A percentile compares a stretch with the other conserved stretches of the same genome.
Evolutionary conservation across 2,888 invertebrate species (phyloP).

Genomic region (Lucinisca nassula): DNA sequence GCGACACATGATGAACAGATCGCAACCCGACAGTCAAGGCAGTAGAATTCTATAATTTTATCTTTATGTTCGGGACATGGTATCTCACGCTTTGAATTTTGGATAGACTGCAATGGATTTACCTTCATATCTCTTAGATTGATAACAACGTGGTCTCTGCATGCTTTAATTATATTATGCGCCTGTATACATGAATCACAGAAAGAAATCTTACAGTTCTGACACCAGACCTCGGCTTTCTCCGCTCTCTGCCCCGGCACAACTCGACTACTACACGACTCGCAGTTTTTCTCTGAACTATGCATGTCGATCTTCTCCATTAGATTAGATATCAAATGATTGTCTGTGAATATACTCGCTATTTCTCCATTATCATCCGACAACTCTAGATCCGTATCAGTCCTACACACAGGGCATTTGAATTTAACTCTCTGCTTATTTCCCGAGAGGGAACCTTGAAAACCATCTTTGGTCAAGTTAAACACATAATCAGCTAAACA

Average conservation of each 20-base stretch:
- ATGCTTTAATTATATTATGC: conserved; percentile 76
- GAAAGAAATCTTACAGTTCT: conserved; percentile 74
- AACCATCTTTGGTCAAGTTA: conserved; percentile 23
- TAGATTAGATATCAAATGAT: conserved; percentile 73
- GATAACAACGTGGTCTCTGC: conserved; percentile 73
- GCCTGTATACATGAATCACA: conserved; percentile 76
- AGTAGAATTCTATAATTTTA: conserved; percentile 76
- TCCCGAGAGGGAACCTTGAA: conserved; percentile 28
- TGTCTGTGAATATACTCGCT: conserved; percentile 69
- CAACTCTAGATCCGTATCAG: conserved; percentile 65
- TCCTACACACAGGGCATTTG: conserved; percentile 70
- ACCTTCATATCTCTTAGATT: conserved; percentile 70
- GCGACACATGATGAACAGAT: conserved; percentile 78
- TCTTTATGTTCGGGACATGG: conserved; percentile 74
- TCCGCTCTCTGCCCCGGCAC: conserved; percentile 53
- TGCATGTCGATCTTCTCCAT: conserved; percentile 76
- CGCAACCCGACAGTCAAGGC: conserved; percentile 73
- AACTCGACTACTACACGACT: conserved; percentile 69
- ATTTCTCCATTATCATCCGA: conserved; percentile 67
- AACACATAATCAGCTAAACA: conserved; percentile 66
- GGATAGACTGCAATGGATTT: conserved; percentile 71
- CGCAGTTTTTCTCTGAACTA: conserved; percentile 69
- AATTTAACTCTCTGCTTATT: conserved; percentile 43
- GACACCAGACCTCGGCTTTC: conserved; percentile 75
- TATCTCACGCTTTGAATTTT: conserved; percentile 72